Evolutionary conservation across 2,113 vertebrate genomes (phyloP), one percentile per base, ranked within the genome.

Genomic region (Ornithorhynchus anatinus): DNA sequence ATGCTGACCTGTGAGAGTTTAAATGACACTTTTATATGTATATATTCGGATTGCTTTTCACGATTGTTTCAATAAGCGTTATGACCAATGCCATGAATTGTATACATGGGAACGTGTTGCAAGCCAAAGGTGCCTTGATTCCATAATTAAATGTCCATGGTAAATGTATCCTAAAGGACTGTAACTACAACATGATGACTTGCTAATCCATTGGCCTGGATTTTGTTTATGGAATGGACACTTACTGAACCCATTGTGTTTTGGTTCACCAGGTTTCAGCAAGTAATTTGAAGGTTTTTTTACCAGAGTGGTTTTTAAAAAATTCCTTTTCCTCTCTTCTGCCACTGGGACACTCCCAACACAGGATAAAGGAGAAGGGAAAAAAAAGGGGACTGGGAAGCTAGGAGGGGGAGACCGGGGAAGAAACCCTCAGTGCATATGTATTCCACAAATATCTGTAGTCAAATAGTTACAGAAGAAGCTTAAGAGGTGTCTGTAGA

Each of bases 161-260:
- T 38, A 43, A 25, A 29, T 62, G 31, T 20, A 43, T 38, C 39
- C 50, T 33, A 2, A 69, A 31, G 9, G 27, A 27, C 72, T 27
- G 9, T 43, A 56, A 39, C 50, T 69, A 10, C 60, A 31, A 72
- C 72, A 50, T 51, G 0, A 23, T 72, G 42, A 58, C 59, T 35
- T 19, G 31, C 31, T 77, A 54, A 47, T 63, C 70, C 58, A 1
- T 70, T 81, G 78, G 37, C 31, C 59, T 31, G 53, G 54, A 40
- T 51, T 75, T 78, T 69, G 57, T 72, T 69, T 56, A 60, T 74
- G 5, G 5, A 59, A 33, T 40, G 54, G 67, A 75, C 72, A 75
- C 66, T 82, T 59, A 72, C 47, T 56, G 69, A 82, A 69, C 8
- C 54, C 59, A 64, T 33, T 64, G 73, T 36, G 20, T 20, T 66